Conservation (phyloP, 2,888 invertebrate genomes). For the Gnatocerus cornutus region DNA sequence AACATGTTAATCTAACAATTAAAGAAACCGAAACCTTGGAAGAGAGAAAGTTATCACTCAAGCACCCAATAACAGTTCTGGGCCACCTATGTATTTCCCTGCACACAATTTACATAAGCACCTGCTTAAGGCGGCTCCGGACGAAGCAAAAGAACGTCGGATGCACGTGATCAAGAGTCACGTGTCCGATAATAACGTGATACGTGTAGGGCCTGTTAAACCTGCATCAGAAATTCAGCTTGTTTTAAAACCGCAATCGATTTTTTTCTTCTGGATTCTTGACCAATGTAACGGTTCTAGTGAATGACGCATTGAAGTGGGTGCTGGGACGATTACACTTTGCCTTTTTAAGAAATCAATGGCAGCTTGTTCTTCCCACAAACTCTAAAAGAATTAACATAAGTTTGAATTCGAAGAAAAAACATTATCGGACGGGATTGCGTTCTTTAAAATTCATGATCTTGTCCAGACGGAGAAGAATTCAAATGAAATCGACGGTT, state of each 20-base stretch:
- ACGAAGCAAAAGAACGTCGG: constrained; percentile 21
- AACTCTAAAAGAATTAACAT: constrained; percentile 32
- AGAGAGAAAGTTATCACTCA: constrained; percentile 23
- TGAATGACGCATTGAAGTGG: constrained; percentile 28
- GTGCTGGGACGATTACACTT: constrained; percentile 23
- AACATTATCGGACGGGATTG: constrained; percentile 24
- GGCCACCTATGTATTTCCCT: constrained; percentile 23
- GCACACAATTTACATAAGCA: constrained; percentile 21
- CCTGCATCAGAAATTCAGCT: constrained; percentile 8
- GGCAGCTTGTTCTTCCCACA: constrained; percentile 39
- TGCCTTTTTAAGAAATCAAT: constrained; percentile 36
- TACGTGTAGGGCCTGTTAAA: constrained; percentile 17
- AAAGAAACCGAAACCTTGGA: constrained; percentile 21
- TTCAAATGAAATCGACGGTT: constrained; percentile 30
- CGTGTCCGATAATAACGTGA: constrained; percentile 31
- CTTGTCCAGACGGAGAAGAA: constrained; percentile 29
- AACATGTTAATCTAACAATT: constrained; percentile 6
- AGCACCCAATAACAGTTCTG: constrained; percentile 19
- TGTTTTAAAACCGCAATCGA: constrained; percentile 15
- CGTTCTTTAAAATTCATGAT: constrained; percentile 41
- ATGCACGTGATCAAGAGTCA: constrained; percentile 30
- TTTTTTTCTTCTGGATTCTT: constrained; percentile 6
- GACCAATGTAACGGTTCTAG: constrained; percentile 13
- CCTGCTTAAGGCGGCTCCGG: constrained; percentile 23
- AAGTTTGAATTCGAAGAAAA: constrained; percentile 34